phyloP scores from a whole-genome alignment of 2,888 invertebrate genomes.

The Drosophila longiperda region DNA sequence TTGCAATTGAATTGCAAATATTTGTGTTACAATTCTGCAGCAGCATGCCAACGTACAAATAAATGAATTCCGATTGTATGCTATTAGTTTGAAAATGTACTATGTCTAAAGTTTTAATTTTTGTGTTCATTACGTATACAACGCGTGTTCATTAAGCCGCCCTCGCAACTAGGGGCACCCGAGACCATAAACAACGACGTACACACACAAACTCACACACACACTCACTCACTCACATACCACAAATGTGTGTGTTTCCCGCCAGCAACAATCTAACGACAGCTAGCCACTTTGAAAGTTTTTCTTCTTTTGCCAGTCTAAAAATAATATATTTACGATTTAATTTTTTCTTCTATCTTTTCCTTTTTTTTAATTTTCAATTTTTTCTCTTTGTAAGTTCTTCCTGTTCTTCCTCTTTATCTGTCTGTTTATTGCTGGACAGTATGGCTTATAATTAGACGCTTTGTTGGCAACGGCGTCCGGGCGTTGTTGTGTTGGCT shows the following conservation, averaged over 20 bases:
- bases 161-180: slow-evolving; percentile 8
- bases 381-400: slow-evolving; percentile 48
- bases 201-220: slow-evolving; percentile 6
- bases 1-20: slow-evolving; percentile 79
- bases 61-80: slow-evolving; percentile 65
- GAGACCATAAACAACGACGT: slow-evolving; percentile 39
- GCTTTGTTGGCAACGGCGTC: slow-evolving; percentile 35
- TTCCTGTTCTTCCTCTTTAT: slow-evolving; percentile 35
- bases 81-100: slow-evolving; percentile 63
- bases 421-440: slow-evolving; percentile 33
- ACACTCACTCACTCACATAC: not conserved
- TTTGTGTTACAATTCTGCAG: slow-evolving; percentile 61
- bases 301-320: slow-evolving; percentile 38
- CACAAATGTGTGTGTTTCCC: slow-evolving; percentile 28
- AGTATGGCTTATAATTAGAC: slow-evolving; percentile 63
- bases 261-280: slow-evolving; percentile 22
- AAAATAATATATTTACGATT: slow-evolving; percentile 74
- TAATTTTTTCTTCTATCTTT: slow-evolving; percentile 47
- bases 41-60: slow-evolving; percentile 57
- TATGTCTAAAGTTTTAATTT: slow-evolving; percentile 69
- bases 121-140: slow-evolving; percentile 47
- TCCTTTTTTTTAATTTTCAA: slow-evolving; percentile 43
- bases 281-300: slow-evolving; percentile 35
- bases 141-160: slow-evolving; percentile 55
- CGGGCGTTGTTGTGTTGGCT: slow-evolving; percentile 24